Percentiles rank a stretch among this genome's conserved stretches.
Evolutionary conservation across 2,797 vertebrate genomes (phyloP).

Genomic region (Notoglanidium macrostoma): DNA sequence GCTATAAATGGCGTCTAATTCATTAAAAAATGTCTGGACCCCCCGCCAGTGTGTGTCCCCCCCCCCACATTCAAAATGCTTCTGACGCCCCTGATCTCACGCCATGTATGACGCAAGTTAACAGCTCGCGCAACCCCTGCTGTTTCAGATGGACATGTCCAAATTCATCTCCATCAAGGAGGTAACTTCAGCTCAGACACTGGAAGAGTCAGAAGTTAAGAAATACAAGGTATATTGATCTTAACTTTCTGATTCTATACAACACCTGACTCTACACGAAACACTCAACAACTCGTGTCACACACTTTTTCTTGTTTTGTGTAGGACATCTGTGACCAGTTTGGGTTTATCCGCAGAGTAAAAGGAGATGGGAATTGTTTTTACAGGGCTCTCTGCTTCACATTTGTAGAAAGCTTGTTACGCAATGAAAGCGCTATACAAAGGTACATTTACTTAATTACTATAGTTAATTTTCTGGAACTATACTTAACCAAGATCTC

Average conservation of each 20-base stretch:
- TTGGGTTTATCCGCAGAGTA: constrained; percentile 78
- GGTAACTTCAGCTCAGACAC: constrained; percentile 74
- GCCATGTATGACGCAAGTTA: neutral
- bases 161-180: constrained; percentile 74
- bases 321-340: constrained; percentile 79
- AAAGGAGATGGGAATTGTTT: constrained; percentile 87
- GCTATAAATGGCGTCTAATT: no score
- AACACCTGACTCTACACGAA: neutral
- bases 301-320: constrained; percentile 37
- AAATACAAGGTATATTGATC: constrained; percentile 73
- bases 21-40: no score
- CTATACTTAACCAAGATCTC: neutral
- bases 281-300: neutral
- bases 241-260: neutral
- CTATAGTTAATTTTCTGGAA: neutral
- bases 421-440: constrained; percentile 71
- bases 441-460: constrained; percentile 64
- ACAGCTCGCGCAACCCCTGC: neutral
- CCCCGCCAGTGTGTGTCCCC: no score
- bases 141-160: constrained; percentile 66
- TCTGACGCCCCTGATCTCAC: no score
- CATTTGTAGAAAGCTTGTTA: constrained; percentile 77
- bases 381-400: constrained; percentile 83
- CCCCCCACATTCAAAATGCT: no score
- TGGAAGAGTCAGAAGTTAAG: constrained; percentile 66